phyloP scores from a whole-genome alignment of 2,113 vertebrate genomes.

The Epinephelus fuscoguttatus region DNA sequence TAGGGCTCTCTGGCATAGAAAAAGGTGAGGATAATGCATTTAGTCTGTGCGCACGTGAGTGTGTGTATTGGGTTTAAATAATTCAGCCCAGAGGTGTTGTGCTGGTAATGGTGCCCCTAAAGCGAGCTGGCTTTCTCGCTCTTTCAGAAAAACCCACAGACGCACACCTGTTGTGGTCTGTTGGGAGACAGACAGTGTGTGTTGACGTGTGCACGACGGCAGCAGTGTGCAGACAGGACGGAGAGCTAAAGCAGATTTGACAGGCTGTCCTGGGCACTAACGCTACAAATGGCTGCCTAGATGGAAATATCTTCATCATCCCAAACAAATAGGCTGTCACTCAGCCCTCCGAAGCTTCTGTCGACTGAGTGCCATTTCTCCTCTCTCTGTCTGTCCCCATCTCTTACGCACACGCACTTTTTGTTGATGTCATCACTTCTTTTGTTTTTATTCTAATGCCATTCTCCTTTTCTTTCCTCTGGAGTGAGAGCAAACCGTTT shows the following conservation, averaged over 20 bases:
- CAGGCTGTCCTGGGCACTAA: conserved; percentile 76
- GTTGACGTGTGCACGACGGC: conserved; percentile 36
- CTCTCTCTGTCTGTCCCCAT: conserved; percentile 2
- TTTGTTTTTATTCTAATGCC: conserved; percentile 20
- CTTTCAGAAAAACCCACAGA: conserved; percentile 42
- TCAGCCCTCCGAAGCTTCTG: conserved; percentile 56
- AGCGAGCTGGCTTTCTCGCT: conserved; percentile 4
- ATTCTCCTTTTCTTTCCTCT: conserved; percentile 8
- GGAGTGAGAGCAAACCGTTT: conserved; percentile 11
- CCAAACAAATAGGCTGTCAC: conserved; percentile 75
- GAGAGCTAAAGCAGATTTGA: conserved; percentile 80
- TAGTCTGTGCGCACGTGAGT: conserved; percentile 12
- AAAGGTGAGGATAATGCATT: conserved; percentile 47
- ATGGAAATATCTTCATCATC: conserved; percentile 82
- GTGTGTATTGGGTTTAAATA: conserved; percentile 58
- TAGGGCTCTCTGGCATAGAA: conserved; percentile 8
- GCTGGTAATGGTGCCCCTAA: conserved; percentile 51
- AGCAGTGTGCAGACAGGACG: conserved; percentile 62
- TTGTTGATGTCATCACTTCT: conserved; percentile 37
- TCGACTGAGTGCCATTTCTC: conserved; percentile 46
- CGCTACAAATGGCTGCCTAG: conserved; percentile 77
- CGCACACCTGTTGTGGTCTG: conserved; percentile 65
- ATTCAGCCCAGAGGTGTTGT: conserved; percentile 61
- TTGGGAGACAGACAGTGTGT: conserved; percentile 44
- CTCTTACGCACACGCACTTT: background rate